Evolutionary conservation across 2,888 invertebrate genomes (phyloP).

Genomic region (Ectemnius continuus): DNA sequence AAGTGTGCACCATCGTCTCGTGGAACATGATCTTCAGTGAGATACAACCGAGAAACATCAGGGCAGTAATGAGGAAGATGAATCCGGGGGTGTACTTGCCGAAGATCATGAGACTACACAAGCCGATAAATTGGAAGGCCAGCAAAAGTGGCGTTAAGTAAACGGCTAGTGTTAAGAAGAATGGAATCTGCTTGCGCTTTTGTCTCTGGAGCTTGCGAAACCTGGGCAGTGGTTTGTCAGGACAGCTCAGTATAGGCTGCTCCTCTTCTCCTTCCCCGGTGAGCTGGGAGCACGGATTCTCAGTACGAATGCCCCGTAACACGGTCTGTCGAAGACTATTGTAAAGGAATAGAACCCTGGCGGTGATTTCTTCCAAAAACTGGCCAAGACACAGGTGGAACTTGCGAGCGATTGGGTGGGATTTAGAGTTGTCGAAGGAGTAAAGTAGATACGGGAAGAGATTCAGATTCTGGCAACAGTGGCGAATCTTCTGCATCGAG

Average conservation of each 20-base stretch:
- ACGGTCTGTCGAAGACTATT: slow-evolving; percentile 58
- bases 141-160: slow-evolving; percentile 70
- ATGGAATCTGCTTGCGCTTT: slow-evolving; percentile 60
- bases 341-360: slow-evolving; percentile 65
- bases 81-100: slow-evolving; percentile 74
- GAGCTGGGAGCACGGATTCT: not conserved
- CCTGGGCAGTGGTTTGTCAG: slow-evolving; percentile 4
- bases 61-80: slow-evolving; percentile 69
- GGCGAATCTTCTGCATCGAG: slow-evolving; percentile 75
- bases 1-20: slow-evolving; percentile 42
- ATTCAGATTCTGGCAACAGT: slow-evolving; percentile 76
- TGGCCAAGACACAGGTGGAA: slow-evolving; percentile 66
- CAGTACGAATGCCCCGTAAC: slow-evolving; percentile 25
- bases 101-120: slow-evolving; percentile 65
- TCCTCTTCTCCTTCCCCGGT: not conserved
- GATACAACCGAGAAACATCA: slow-evolving; percentile 72
- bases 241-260: not conserved
- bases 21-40: slow-evolving; percentile 69
- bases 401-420: slow-evolving; percentile 69
- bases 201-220: slow-evolving; percentile 51
- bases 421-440: slow-evolving; percentile 72
- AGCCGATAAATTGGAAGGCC: slow-evolving; percentile 63
- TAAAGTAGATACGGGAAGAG: slow-evolving; percentile 75
- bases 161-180: slow-evolving; percentile 65
- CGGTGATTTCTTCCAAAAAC: slow-evolving; percentile 59